These are phyloP conservation scores for Aphidius colemani DNA, from an alignment of 2,888 invertebrate species.

Conservation along the genomic window DNA sequence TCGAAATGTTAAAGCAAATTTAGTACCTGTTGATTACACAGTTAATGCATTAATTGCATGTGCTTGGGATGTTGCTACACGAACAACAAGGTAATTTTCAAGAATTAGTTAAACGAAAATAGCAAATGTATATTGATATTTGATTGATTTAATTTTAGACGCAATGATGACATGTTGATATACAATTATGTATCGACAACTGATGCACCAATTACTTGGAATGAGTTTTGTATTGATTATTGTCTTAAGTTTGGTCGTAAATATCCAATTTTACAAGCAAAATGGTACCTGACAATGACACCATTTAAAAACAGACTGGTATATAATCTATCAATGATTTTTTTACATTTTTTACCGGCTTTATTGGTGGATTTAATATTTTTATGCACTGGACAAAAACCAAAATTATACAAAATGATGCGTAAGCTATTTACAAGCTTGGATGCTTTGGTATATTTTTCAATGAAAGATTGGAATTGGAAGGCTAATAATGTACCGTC, in stretches of 20 bases:
- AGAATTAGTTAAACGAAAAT: neutral
- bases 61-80: constrained; percentile 64
- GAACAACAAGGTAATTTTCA: constrained; percentile 43
- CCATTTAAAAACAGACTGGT: constrained; percentile 63
- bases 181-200: constrained; percentile 86
- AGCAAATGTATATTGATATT: neutral
- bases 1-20: constrained; percentile 67
- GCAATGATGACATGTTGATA: constrained; percentile 64
- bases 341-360: constrained; percentile 76
- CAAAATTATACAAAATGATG: constrained; percentile 80
- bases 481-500: constrained; percentile 67
- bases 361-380: constrained; percentile 69
- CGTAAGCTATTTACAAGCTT: constrained; percentile 79
- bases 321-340: constrained; percentile 64
- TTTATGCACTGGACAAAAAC: constrained; percentile 69
- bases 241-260: neutral
- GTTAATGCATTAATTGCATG: constrained; percentile 73
- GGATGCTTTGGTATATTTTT: constrained; percentile 75
- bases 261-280: constrained; percentile 7
- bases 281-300: constrained; percentile 63
- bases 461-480: constrained; percentile 71
- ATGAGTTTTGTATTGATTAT: neutral
- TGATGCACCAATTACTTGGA: constrained; percentile 11
- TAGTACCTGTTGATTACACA: constrained; percentile 76
- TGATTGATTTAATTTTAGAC: constrained; percentile 32